Conservation (phyloP, 2,797 vertebrate genomes). For the Buceros bicornis region DNA sequence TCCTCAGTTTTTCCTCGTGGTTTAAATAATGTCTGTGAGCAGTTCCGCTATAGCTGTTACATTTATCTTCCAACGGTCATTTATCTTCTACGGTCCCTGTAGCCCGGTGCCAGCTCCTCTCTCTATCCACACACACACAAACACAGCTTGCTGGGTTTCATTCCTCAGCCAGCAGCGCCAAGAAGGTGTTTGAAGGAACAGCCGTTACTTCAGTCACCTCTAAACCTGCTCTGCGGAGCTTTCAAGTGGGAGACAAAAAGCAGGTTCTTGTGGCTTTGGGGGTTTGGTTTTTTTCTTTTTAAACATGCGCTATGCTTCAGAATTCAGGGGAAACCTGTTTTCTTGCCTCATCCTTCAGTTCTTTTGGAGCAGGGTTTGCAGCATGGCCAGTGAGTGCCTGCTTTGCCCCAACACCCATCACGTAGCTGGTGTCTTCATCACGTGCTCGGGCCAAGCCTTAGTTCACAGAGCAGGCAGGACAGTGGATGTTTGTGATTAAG, state of each 20-base stretch:
- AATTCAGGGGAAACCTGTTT: background rate
- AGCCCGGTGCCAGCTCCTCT: slow-evolving; percentile 8
- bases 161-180: slow-evolving; percentile 7
- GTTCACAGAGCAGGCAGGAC: background rate
- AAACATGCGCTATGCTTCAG: background rate
- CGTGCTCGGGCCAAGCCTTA: accelerated
- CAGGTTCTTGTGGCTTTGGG: background rate
- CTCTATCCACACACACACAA: background rate
- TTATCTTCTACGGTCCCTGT: background rate
- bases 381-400: background rate
- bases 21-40: slow-evolving; percentile 72
- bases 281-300: background rate
- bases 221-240: background rate
- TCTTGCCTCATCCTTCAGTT: background rate
- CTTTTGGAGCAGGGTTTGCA: background rate
- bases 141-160: background rate
- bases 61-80: background rate
- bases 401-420: background rate
- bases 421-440: accelerated
- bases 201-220: background rate
- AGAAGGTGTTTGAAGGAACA: background rate
- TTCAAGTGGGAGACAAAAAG: background rate
- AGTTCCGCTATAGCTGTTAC: slow-evolving; percentile 31
- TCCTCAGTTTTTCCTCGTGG: slow-evolving; percentile 46
- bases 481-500: background rate